Evolutionary conservation across 2,888 invertebrate species (phyloP).

Genomic region (Tupiocoris notatus): DNA sequence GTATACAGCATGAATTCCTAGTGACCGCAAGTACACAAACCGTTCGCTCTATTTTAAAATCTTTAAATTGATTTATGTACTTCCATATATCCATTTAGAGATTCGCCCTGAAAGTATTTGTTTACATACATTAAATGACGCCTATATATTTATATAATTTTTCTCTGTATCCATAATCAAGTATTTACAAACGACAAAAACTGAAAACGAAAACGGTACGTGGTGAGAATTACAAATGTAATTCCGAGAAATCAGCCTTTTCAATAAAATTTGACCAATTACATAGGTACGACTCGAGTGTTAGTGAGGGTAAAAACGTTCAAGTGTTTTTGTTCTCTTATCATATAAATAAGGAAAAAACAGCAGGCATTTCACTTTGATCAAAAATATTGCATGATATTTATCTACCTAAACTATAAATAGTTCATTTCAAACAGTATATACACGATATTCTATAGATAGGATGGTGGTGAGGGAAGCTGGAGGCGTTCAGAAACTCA

Average conservation of each 20-base stretch:
- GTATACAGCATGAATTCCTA: no score
- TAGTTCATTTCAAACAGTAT: background rate
- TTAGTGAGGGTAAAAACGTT: background rate
- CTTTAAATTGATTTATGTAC: background rate
- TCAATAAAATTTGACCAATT: background rate
- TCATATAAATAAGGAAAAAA: background rate
- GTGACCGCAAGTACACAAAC: background rate
- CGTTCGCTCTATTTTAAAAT: background rate
- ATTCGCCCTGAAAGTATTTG: slow-evolving; percentile 33
- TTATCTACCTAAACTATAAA: background rate
- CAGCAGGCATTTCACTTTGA: background rate
- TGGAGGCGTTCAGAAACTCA: no score
- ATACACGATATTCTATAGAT: background rate
- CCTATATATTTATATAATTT: slow-evolving; percentile 13
- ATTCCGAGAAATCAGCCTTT: slow-evolving; percentile 18
- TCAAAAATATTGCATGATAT: background rate
- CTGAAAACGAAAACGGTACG: slow-evolving; percentile 18
- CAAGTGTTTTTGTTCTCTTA: background rate
- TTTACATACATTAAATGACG: slow-evolving; percentile 1
- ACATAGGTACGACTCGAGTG: background rate
- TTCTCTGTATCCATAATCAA: slow-evolving; percentile 10
- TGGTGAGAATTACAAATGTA: slow-evolving; percentile 12
- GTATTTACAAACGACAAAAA: slow-evolving; percentile 36
- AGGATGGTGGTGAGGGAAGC: no score
- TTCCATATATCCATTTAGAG: slow-evolving; percentile 27